Evolutionary conservation across 2,113 vertebrate genomes (phyloP), one percentile per base, ranked within the genome.

Genomic region (Apus apus): DNA sequence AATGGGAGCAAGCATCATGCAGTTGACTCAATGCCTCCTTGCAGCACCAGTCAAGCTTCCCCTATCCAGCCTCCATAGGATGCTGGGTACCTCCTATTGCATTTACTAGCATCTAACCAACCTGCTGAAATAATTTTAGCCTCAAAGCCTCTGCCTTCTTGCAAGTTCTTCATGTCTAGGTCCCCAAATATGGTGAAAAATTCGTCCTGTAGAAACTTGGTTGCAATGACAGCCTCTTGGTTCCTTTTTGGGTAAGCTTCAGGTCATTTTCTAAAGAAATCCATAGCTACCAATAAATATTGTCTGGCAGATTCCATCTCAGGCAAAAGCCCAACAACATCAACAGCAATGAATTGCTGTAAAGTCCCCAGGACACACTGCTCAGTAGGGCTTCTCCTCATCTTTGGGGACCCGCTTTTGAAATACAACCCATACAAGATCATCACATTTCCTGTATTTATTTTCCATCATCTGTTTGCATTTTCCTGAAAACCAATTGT

Each of bases 211-310:
- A 89, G 53, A 86, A 88, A 32, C 68, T 73, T 77, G 67, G 85
- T 94, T 83, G 43, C 78, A 80, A n/a, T 83, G 56, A 46, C 15
- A 86, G 78, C 32, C 8, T 80, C 79, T 90, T 77, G 67, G 87
- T 50, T 96, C 96, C 95, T 97, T 96, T 94, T 96, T 78, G 90
- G 85, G 94, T 71, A 95, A 95, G 57, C 38, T 86, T 95, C 68
- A 65, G 93, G 83, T 57, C 82, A 74, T 93, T 96, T 95, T 94
- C 75, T 93, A 23, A 74, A 96, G 90, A 93, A 96, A 93, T 36
- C 90, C 94, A 91, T 96, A 89, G 90, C 93, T 97, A 97, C 93
- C 92, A 94, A 77, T 91, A 96, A 97, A 97, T 80, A 96, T 85
- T 96, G 23, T 84, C 79, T 94, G 92, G 83, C 90, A 90, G 79